Evolutionary conservation across 1,140 invertebrate species (phyloP).

Genomic region (Zaprionus vittiger): DNA sequence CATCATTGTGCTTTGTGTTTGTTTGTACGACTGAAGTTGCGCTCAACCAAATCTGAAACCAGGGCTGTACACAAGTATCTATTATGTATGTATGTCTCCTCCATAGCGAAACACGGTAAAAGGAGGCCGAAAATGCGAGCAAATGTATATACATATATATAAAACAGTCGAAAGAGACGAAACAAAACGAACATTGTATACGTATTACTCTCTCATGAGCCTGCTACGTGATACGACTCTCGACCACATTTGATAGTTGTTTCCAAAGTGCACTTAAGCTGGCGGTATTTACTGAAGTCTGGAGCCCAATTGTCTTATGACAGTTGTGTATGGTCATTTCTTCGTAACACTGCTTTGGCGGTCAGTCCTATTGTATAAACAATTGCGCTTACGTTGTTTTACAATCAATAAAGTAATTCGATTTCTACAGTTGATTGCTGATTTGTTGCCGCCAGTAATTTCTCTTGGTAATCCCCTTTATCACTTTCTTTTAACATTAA

Average conservation of each 20-base stretch:
- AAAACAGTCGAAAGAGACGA: not conserved
- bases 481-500: no score
- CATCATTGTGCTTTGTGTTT: not conserved
- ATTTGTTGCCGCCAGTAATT: no score
- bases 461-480: no score
- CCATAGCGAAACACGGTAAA: not conserved
- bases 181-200: not conserved
- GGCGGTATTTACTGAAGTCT: not conserved
- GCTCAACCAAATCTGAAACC: conserved; percentile 8
- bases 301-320: not conserved
- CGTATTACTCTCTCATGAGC: not conserved
- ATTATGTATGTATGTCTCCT: conserved; percentile 2
- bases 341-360: not conserved
- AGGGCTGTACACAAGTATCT: conserved; percentile 14
- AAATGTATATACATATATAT: not conserved
- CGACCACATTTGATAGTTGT: not conserved
- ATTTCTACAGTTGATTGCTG: not conserved
- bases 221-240: conserved; percentile 2
- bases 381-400: not conserved
- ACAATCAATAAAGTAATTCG: not conserved
- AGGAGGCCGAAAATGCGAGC: not conserved
- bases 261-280: conserved; percentile 2
- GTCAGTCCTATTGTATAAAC: not conserved
- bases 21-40: conserved; percentile 15
- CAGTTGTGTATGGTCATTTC: not conserved